phyloP scores from a whole-genome alignment of 2,797 vertebrate genomes.

The Petrocephalus schoutedeni region DNA sequence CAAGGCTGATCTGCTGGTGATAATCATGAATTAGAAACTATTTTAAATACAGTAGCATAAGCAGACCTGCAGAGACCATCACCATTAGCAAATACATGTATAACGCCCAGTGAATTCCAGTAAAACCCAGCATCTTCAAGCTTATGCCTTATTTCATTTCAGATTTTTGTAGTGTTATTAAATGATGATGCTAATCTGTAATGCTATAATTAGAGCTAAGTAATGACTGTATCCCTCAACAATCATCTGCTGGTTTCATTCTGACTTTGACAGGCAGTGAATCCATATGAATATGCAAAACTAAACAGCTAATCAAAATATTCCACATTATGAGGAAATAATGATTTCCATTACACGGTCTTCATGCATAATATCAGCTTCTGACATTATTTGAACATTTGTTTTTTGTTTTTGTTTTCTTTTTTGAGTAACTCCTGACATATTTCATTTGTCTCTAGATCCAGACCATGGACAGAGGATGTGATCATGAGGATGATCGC shows the following conservation, averaged over 20 bases:
- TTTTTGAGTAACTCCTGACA: background rate
- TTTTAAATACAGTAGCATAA: background rate
- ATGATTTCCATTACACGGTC: slow-evolving; percentile 7
- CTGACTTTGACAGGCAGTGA: background rate
- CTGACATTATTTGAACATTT: slow-evolving; percentile 1
- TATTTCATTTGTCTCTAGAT: slow-evolving; percentile 6
- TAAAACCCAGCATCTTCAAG: background rate
- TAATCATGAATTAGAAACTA: background rate
- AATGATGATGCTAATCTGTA: slow-evolving; percentile 6
- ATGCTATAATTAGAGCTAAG: background rate
- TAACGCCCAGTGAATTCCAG: background rate
- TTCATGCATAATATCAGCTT: slow-evolving; percentile 13
- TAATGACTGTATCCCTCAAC: slow-evolving; percentile 9
- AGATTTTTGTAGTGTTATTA: background rate
- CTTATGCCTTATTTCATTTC: background rate
- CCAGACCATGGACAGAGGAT: slow-evolving; percentile 13
- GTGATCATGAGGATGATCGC: slow-evolving; percentile 10
- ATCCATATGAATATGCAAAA: background rate
- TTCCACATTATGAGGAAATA: slow-evolving; percentile 3
- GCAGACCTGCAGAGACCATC: background rate
- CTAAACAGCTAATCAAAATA: slow-evolving; percentile 1
- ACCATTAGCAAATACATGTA: slow-evolving; percentile 17
- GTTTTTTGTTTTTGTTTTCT: background rate
- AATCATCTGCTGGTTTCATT: background rate
- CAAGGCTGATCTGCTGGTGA: background rate